Conservation (phyloP, 2,797 vertebrate genomes). For the Microctenopoma lineatum region DNA sequence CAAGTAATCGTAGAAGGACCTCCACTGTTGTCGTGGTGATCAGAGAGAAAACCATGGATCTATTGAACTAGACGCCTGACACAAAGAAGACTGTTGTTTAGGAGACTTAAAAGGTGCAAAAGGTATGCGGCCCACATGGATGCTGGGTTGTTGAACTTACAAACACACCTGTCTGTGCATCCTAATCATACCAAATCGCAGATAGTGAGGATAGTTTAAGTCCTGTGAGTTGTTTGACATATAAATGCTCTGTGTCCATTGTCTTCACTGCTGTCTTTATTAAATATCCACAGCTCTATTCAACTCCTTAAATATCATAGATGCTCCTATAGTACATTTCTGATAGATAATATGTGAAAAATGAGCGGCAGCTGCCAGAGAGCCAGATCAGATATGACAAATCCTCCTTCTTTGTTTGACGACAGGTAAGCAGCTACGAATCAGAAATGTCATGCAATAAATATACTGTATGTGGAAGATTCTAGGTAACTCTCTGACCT, state of each 20-base stretch:
- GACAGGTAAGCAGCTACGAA: no score
- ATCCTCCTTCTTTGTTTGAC: no score
- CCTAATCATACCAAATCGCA: not conserved
- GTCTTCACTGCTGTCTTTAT: not conserved
- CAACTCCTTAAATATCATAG: not conserved
- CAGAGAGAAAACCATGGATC: no score
- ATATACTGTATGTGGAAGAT: not conserved
- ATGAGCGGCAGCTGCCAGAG: not conserved
- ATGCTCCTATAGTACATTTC: not conserved
- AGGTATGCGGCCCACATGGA: constrained; percentile 10
- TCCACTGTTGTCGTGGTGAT: no score
- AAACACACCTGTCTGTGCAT: constrained; percentile 34
- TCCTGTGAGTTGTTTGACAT: not conserved
- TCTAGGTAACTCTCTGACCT: not conserved
- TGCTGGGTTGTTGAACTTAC: constrained; percentile 29
- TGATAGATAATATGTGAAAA: no score
- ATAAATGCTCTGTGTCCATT: not conserved
- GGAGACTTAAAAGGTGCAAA: constrained; percentile 15
- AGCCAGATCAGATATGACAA: no score
- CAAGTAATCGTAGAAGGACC: no score
- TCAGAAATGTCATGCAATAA: not conserved
- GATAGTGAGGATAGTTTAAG: not conserved
- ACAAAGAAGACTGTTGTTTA: not conserved
- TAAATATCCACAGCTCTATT: not conserved
- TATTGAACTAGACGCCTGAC: not conserved